phyloP scores from a whole-genome alignment of 2,113 vertebrate species.

The Oplegnathus fasciatus region DNA sequence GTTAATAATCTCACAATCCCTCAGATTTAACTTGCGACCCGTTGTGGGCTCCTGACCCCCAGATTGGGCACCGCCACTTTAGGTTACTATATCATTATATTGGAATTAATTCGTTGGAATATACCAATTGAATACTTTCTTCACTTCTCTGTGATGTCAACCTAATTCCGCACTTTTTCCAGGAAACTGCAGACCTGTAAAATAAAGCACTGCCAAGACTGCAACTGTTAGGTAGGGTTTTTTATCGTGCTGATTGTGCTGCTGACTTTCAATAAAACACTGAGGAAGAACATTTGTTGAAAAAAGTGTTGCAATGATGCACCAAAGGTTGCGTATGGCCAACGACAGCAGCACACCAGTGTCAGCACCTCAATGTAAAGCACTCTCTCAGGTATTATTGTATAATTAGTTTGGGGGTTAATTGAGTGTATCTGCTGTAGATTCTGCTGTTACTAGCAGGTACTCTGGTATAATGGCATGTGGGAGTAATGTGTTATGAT shows the following conservation, averaged over 20 bases:
- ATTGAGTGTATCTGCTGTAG: constrained; percentile 50
- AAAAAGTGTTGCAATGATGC: background rate
- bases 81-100: background rate
- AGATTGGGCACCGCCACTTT: background rate
- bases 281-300: background rate
- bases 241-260: background rate
- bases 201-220: background rate
- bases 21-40: no score
- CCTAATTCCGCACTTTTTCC: background rate
- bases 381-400: constrained; percentile 14
- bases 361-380: constrained; percentile 34
- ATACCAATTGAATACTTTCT: background rate
- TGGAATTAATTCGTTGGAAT: background rate
- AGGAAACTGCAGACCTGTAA: background rate
- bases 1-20: no score
- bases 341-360: background rate
- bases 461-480: background rate
- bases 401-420: constrained; percentile 63
- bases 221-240: background rate
- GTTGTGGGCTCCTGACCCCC: no score
- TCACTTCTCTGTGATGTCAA: background rate
- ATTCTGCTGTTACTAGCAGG: constrained; percentile 34
- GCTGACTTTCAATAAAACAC: constrained; percentile 15
- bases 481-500: constrained; percentile 13
- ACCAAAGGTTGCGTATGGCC: background rate